Percentiles rank a stretch among this genome's conserved stretches.
Evolutionary conservation across 2,113 vertebrate genomes (phyloP).

Genomic region (Ophiodon elongatus): DNA sequence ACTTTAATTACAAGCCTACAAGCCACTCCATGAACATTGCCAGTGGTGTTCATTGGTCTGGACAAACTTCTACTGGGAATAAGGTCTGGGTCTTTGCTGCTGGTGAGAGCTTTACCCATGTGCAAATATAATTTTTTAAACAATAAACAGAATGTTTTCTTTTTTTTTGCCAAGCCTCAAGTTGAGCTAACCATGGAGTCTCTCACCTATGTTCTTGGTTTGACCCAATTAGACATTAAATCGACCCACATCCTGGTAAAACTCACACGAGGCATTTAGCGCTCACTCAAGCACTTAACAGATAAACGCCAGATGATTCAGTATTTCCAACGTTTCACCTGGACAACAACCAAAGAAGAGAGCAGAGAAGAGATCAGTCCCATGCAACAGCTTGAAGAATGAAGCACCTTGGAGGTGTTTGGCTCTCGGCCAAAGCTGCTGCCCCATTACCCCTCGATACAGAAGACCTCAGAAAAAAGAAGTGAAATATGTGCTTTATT

Average conservation of each 20-base stretch:
- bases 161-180: not conserved
- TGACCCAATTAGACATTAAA: not conserved
- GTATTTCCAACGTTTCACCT: slow-evolving; percentile 17
- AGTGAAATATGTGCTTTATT: not conserved
- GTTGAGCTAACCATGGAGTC: not conserved
- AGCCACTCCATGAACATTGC: not conserved
- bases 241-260: not conserved
- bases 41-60: not conserved
- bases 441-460: not conserved
- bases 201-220: not conserved
- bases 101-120: not conserved
- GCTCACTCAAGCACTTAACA: slow-evolving; percentile 9
- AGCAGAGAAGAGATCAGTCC: too few species aligned
- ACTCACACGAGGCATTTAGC: not conserved
- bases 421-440: not conserved
- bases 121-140: not conserved
- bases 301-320: slow-evolving; percentile 29
- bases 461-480: not conserved
- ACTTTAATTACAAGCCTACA: too few species aligned
- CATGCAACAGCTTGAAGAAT: not conserved
- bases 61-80: not conserved
- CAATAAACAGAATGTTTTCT: not conserved
- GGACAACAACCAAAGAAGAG: not conserved
- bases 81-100: not conserved
- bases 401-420: not conserved